A percentile compares a stretch with the other conserved stretches of the same genome.
These are phyloP conservation scores for Teinopalpus imperialis DNA, from an alignment of 2,888 invertebrate genomes.

Conservation along the genomic window DNA sequence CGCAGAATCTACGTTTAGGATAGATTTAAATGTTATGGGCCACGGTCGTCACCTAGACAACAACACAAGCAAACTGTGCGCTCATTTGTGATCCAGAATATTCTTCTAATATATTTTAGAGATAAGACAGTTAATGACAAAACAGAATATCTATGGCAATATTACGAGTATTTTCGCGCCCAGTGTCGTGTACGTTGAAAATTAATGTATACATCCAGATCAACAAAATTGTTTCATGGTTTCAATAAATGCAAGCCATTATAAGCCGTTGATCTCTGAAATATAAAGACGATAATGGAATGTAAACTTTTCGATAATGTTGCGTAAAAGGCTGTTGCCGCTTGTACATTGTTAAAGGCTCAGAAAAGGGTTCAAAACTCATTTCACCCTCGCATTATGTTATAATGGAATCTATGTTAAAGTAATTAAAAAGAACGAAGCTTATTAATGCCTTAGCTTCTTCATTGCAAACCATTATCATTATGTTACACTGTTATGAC, in stretches of 20 bases:
- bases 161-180: constrained; percentile 13
- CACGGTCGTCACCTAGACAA: too few relatives aligned
- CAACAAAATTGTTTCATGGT: constrained; percentile 1
- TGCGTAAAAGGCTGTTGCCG: constrained; percentile 9
- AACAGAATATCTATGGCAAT: background rate
- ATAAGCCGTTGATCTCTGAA: background rate
- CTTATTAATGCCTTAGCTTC: constrained; percentile 11
- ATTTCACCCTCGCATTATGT: constrained; percentile 24
- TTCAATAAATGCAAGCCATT: constrained; percentile 2
- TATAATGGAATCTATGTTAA: constrained; percentile 23
- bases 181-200: constrained; percentile 11
- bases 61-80: too few relatives aligned
- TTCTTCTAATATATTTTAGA: too few relatives aligned
- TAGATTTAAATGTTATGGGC: too few relatives aligned
- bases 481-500: too few relatives aligned
- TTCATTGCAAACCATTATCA: background rate
- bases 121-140: too few relatives aligned
- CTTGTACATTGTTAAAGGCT: constrained; percentile 20
- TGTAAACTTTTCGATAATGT: background rate
- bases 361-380: constrained; percentile 20
- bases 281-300: constrained; percentile 19
- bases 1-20: too few relatives aligned
- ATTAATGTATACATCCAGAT: constrained; percentile 15
- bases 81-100: too few relatives aligned
- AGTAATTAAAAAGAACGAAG: constrained; percentile 23